Percentiles rank a stretch among this genome's conserved stretches.
Evolutionary conservation across 2,888 invertebrate genomes (phyloP).

Genomic region (Tinea pellionella): DNA sequence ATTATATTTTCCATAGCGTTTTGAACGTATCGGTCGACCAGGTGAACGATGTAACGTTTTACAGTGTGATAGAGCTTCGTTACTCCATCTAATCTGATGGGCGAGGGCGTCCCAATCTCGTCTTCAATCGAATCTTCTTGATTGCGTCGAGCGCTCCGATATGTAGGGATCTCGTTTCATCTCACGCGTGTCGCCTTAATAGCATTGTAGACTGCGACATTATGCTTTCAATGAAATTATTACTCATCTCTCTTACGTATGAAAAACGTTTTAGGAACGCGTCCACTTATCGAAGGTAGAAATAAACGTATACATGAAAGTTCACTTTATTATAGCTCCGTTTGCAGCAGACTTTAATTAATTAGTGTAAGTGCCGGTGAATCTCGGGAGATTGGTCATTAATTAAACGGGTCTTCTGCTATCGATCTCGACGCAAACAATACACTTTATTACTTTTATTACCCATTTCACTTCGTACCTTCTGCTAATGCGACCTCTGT

Average conservation of each 20-base stretch:
- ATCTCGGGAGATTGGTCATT: constrained; percentile 61
- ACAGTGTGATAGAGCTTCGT: constrained; percentile 19
- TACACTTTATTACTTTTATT: constrained; percentile 55
- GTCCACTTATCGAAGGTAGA: constrained; percentile 6
- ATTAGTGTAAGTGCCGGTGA: constrained; percentile 53
- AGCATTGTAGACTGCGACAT: constrained; percentile 17
- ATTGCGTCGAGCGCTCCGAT: constrained; percentile 31
- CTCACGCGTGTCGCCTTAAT: constrained; percentile 17
- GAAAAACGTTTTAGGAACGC: background rate
- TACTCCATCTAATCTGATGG: constrained; percentile 33
- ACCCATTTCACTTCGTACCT: constrained; percentile 11
- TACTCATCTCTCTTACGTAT: background rate
- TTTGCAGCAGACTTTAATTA: constrained; percentile 47
- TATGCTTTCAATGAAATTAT: constrained; percentile 2
- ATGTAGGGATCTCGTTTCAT: constrained; percentile 24
- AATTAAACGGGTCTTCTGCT: constrained; percentile 56
- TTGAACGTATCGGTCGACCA: constrained; percentile 22
- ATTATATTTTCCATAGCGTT: constrained; percentile 14
- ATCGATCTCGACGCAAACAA: constrained; percentile 60
- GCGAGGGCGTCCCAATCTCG: constrained; percentile 33
- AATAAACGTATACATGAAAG: constrained; percentile 20
- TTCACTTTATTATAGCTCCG: constrained; percentile 27
- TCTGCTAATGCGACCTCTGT: constrained; percentile 6
- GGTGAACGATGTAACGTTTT: constrained; percentile 26
- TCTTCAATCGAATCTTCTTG: constrained; percentile 38